phyloP scores from a whole-genome alignment of 2,888 invertebrate species.

The Xestia sexstrigata region DNA sequence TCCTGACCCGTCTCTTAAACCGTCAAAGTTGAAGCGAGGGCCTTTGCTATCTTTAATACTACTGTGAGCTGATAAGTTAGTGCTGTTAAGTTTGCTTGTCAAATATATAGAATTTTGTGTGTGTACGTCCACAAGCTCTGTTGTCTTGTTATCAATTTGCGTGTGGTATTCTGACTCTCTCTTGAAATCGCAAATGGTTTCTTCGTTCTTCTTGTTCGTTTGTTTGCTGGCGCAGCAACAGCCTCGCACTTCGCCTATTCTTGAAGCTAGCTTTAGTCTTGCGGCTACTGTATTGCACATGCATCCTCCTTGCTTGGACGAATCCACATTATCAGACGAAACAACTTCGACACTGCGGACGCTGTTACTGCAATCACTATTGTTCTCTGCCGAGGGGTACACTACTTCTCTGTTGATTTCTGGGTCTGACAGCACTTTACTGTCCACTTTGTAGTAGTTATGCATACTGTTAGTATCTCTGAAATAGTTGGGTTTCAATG shows the following conservation, averaged over 20 bases:
- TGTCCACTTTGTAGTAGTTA: constrained; percentile 74
- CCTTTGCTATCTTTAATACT: constrained; percentile 38
- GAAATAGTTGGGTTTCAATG: constrained; percentile 73
- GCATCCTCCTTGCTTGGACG: constrained; percentile 64
- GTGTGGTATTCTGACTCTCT: constrained; percentile 65
- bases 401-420: constrained; percentile 50
- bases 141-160: constrained; percentile 62
- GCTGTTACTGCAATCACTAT: constrained; percentile 64
- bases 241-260: constrained; percentile 62
- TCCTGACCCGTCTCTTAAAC: constrained; percentile 29
- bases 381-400: constrained; percentile 70
- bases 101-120: constrained; percentile 74
- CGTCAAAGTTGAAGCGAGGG: constrained; percentile 5
- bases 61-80: constrained; percentile 64
- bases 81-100: constrained; percentile 60
- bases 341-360: constrained; percentile 45
- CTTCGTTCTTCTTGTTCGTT: constrained; percentile 67
- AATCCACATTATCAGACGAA: constrained; percentile 53
- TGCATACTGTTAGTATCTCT: constrained; percentile 77
- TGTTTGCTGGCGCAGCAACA: constrained; percentile 70
- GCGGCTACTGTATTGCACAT: constrained; percentile 77
- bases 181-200: constrained; percentile 73
- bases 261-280: constrained; percentile 70
- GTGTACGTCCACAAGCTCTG: constrained; percentile 72
- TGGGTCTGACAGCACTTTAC: constrained; percentile 57